A percentile compares a stretch with the other conserved stretches of the same genome.
Evolutionary conservation across 2,888 invertebrate genomes (phyloP).

Genomic region (Agonopterix heracliana): DNA sequence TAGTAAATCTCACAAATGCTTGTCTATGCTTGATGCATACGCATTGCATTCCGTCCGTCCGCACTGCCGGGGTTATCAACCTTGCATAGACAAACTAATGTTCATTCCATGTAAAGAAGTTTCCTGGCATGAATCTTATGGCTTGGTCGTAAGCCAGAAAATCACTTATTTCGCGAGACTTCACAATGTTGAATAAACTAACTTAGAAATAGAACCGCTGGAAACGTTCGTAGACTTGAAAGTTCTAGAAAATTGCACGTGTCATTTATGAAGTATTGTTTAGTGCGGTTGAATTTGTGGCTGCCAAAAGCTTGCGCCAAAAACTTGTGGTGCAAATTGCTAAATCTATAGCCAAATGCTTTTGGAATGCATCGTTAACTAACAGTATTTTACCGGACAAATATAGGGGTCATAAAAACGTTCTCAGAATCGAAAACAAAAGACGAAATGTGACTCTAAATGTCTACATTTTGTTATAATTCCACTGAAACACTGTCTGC

Average conservation of each 20-base stretch:
- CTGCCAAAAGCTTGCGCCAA: too few species aligned
- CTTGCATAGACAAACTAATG: conserved; percentile 26
- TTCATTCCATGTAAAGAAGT: not conserved
- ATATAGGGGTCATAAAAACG: too few species aligned
- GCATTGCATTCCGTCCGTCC: conserved; percentile 32
- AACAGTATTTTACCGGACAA: not conserved
- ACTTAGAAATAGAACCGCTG: conserved; percentile 9
- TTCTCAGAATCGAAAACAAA: too few species aligned
- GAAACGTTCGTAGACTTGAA: conserved; percentile 8
- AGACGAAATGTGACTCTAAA: not conserved
- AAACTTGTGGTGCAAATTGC: too few species aligned
- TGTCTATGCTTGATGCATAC: conserved; percentile 29
- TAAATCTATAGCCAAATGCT: not conserved
- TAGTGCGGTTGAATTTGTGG: too few species aligned
- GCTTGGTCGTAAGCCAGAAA: not conserved
- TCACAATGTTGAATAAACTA: too few species aligned
- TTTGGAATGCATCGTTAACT: not conserved
- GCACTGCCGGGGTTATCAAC: conserved; percentile 58
- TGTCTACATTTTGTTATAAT: not conserved
- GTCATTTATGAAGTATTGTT: not conserved
- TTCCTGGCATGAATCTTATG: conserved; percentile 22
- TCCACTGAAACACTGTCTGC: too few species aligned
- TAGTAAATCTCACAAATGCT: too few species aligned
- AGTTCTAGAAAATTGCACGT: not conserved
- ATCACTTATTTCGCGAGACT: too few species aligned